Evolutionary conservation across 1,140 invertebrate genomes (phyloP).

Genomic region (Leptopilina boulardi): DNA sequence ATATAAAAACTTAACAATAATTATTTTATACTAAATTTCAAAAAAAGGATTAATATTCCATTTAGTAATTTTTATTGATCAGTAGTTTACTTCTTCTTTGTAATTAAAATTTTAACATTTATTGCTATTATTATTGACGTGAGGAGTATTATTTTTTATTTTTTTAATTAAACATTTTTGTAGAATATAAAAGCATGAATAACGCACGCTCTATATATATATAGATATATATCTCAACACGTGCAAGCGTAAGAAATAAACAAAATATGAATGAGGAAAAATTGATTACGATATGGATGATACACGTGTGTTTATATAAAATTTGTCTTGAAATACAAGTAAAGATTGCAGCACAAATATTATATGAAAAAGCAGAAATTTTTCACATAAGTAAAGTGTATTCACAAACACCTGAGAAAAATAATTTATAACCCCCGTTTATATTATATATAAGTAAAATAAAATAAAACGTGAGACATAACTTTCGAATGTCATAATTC

Average conservation of each 20-base stretch:
- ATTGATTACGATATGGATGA: background rate
- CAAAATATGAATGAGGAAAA: conserved; percentile 2
- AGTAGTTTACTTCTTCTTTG: too few relatives aligned
- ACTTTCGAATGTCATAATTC: background rate
- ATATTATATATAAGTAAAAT: too few relatives aligned
- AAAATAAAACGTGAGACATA: too few relatives aligned
- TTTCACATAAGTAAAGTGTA: background rate
- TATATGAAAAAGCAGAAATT: background rate
- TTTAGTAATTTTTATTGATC: too few relatives aligned
- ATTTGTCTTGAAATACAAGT: background rate
- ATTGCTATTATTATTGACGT: too few relatives aligned
- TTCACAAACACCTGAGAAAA: background rate
- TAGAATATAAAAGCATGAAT: background rate
- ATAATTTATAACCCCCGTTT: too few relatives aligned
- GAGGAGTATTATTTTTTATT: too few relatives aligned
- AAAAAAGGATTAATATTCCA: too few relatives aligned
- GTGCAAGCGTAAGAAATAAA: background rate
- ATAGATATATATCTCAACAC: background rate
- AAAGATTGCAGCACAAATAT: background rate
- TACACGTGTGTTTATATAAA: conserved; percentile 6
- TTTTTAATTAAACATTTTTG: background rate
- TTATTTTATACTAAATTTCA: too few relatives aligned
- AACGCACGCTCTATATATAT: background rate
- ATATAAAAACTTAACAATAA: too few relatives aligned
- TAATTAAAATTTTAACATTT: too few relatives aligned